phyloP scores from a whole-genome alignment of 2,113 vertebrate species.

The Chroicocephalus ridibundus region DNA sequence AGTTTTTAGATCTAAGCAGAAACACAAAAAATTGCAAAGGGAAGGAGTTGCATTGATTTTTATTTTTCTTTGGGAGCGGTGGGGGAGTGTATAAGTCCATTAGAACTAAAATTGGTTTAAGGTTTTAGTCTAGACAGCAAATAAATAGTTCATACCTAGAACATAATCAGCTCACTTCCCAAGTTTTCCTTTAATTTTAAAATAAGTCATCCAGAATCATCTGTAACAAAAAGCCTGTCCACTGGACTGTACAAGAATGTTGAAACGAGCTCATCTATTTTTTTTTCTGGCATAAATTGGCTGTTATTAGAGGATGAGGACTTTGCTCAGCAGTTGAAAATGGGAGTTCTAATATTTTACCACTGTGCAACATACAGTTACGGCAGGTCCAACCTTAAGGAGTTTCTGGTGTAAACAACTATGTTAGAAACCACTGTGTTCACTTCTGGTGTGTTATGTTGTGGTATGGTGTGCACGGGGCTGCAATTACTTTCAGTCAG shows the following conservation, averaged over 20 bases:
- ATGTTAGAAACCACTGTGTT: neutral
- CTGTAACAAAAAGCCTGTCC: neutral
- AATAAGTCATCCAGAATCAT: neutral
- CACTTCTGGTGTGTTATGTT: neutral
- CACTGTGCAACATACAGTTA: neutral
- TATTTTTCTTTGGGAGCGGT: neutral
- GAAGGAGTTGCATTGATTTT: neutral
- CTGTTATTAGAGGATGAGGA: neutral
- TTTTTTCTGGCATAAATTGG: neutral
- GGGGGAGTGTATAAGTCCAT: neutral
- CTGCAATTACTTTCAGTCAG: neutral
- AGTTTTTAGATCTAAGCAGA: neutral
- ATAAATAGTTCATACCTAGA: neutral
- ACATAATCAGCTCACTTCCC: neutral
- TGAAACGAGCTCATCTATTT: neutral
- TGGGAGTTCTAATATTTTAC: neutral
- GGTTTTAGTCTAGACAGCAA: neutral
- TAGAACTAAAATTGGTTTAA: neutral
- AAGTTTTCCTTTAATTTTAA: neutral
- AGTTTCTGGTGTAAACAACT: neutral
- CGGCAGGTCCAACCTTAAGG: neutral
- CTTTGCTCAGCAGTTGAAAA: neutral
- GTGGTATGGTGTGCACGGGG: neutral
- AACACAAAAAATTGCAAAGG: neutral
- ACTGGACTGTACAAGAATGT: neutral